These are phyloP conservation scores for Hymenopus coronatus DNA, from an alignment of 2,888 invertebrate genomes.

Conservation along the genomic window DNA sequence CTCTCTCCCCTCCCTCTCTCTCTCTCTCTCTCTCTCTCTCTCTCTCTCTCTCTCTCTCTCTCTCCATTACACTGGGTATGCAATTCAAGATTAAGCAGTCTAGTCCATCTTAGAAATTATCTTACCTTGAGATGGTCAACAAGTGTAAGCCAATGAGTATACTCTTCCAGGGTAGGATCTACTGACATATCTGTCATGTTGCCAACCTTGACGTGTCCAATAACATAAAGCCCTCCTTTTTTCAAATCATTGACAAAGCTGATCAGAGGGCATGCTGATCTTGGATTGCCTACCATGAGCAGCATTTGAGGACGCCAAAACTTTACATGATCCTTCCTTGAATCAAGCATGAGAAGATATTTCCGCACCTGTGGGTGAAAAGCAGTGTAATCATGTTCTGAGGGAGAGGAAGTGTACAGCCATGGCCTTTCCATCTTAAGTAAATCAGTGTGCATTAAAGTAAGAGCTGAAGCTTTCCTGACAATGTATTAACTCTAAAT, in stretches of 20 bases:
- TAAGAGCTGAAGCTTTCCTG: too few relatives aligned
- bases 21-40: too few relatives aligned
- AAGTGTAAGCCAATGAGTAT: slow-evolving; percentile 87
- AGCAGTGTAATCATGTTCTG: not conserved
- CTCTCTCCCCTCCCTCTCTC: too few relatives aligned
- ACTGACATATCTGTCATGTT: slow-evolving; percentile 51
- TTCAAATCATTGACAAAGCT: slow-evolving; percentile 98
- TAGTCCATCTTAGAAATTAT: not conserved
- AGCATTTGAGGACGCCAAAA: slow-evolving; percentile 98
- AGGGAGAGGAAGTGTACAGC: not conserved
- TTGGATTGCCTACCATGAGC: slow-evolving; percentile 85
- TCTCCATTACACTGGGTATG: too few relatives aligned
- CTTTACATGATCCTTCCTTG: slow-evolving; percentile 96
- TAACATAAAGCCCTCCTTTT: slow-evolving; percentile 85
- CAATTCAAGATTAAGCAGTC: too few relatives aligned
- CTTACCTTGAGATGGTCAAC: slow-evolving; percentile 88
- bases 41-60: too few relatives aligned
- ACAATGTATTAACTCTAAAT: too few relatives aligned
- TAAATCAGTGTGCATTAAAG: too few relatives aligned
- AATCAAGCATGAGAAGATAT: slow-evolving; percentile 91
- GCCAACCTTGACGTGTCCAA: slow-evolving; percentile 79
- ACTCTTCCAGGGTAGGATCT: slow-evolving; percentile 74
- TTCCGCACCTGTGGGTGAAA: slow-evolving; percentile 70
- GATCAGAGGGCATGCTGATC: slow-evolving; percentile 86
- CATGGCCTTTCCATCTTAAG: too few relatives aligned